These are phyloP conservation scores for Colletes gigas DNA, from an alignment of 1,140 invertebrate species.

Conservation along the genomic window DNA sequence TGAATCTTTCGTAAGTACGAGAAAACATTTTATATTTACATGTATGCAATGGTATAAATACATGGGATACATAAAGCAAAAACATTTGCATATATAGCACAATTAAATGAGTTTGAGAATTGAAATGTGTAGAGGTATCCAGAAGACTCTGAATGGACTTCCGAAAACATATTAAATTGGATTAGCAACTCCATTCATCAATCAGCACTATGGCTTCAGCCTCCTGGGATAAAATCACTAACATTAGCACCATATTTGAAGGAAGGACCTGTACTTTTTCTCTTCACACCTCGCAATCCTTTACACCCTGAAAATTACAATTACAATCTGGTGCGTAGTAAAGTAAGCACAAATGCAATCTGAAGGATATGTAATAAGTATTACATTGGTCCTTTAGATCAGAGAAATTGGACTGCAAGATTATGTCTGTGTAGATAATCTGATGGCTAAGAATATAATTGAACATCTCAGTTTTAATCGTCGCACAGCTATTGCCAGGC, in stretches of 20 bases:
- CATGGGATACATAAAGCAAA: conserved; percentile 28
- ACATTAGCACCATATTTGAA: conserved; percentile 84
- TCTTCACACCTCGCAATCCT: conserved; percentile 88
- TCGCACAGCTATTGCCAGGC: conserved; percentile 46
- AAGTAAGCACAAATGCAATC: background rate
- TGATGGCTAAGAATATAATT: conserved; percentile 78
- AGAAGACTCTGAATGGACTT: conserved; percentile 77
- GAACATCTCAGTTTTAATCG: conserved; percentile 63
- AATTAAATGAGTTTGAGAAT: conserved; percentile 56
- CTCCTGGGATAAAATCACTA: conserved; percentile 85
- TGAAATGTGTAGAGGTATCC: conserved; percentile 81
- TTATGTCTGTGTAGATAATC: conserved; percentile 83
- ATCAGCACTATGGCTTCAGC: conserved; percentile 84
- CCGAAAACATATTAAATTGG: conserved; percentile 83
- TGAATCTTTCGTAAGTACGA: conserved; percentile 84
- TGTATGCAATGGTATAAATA: background rate
- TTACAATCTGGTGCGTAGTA: conserved; percentile 83
- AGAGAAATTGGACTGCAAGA: conserved; percentile 85
- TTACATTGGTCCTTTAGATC: conserved; percentile 80
- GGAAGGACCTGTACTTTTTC: conserved; percentile 85
- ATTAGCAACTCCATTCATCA: conserved; percentile 82
- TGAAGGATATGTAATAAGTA: conserved; percentile 4
- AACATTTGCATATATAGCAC: conserved; percentile 35
- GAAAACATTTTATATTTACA: conserved; percentile 15
- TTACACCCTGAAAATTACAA: conserved; percentile 82